Base-by-base conservation (phyloP, 2,797 vertebrate species). In the Hydrocynus forskahlii region DNA sequence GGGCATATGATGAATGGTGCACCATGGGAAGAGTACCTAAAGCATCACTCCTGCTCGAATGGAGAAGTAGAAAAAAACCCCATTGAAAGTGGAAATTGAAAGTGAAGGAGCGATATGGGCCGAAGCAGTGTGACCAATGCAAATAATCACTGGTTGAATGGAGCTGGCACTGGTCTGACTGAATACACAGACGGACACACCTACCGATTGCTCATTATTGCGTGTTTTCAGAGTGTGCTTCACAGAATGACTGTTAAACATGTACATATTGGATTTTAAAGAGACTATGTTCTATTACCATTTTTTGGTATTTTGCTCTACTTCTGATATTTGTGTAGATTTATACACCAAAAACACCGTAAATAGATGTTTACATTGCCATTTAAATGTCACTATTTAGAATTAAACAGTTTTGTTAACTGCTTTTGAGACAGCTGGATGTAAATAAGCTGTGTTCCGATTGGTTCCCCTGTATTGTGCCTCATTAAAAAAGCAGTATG, bases 21-120 rank as follows among this genome's bases (percentile, higher is more conserved):
- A 86, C 83, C 78, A 82, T 83, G 76, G 85, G 83, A 83, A 74
- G 76, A 54, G 70, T 67, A 85, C 72, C 86, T 77, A 74, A 76
- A 85, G 66, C 76, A 25, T 59, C 63, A 55, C 45, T 54, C 21
- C 17, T 67, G 80, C 64, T 78, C 81, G 57, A 77, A 68, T 78
- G 57, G 52, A 57, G 21, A 79, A 84, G 60, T 63, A n/a, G n/a
- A n/a, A 82, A 75, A 80, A 67, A 40, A 60, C n/a, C 17, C 1
- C 48, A 52, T 14, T 52, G 48, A 14, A 52, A 52, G 66, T 72
- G 54, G 68, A 68, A 76, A 67, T 71, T 80, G 74, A 67, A 84
- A 75, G 62, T 19, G 45, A 84, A 79, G 71, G 64, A 69, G 45
- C 19, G 73, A 78, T 67, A 55, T 52, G 60, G 52, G 66, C 60